These are phyloP conservation scores for Cynoglossus semilaevis DNA, from an alignment of 2,113 vertebrate species.

Conservation along the genomic window DNA sequence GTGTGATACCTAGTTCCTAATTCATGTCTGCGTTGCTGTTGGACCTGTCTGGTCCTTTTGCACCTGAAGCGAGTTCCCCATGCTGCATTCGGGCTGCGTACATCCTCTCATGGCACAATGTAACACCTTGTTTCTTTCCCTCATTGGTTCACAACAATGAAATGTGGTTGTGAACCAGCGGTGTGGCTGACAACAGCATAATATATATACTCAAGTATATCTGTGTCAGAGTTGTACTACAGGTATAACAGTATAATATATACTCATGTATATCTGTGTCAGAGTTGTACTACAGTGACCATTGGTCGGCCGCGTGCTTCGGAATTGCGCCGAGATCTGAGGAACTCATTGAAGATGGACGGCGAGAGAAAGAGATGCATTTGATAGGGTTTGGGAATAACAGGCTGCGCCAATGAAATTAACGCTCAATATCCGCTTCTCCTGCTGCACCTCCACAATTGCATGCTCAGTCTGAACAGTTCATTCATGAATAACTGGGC, in stretches of 20 bases:
- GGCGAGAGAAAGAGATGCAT: conserved; percentile 63
- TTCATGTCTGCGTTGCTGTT: too few species aligned
- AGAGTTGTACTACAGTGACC: conserved; percentile 50
- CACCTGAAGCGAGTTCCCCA: too few species aligned
- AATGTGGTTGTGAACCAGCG: too few species aligned
- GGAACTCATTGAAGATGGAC: conserved; percentile 58
- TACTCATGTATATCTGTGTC: conserved; percentile 49
- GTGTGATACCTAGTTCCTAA: too few species aligned
- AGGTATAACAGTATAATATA: conserved; percentile 44
- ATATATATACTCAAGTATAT: conserved; percentile 53
- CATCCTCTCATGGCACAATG: too few species aligned
- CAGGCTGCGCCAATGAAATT: conserved; percentile 67
- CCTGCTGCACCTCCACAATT: conserved; percentile 72
- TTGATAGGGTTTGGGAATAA: conserved; percentile 70
- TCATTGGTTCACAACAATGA: too few species aligned
- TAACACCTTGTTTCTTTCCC: too few species aligned
- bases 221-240: conserved; percentile 50
- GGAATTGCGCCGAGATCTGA: conserved; percentile 70
- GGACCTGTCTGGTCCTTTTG: too few species aligned
- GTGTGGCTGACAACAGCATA: conserved; percentile 18
- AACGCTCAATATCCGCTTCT: conserved; percentile 73
- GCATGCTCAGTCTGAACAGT: conserved; percentile 68
- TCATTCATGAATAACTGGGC: conserved; percentile 78
- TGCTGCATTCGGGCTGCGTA: too few species aligned
- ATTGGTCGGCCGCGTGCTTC: conserved; percentile 62